Conservation (phyloP, 2,113 vertebrate species). For the Vicugna pacos region DNA sequence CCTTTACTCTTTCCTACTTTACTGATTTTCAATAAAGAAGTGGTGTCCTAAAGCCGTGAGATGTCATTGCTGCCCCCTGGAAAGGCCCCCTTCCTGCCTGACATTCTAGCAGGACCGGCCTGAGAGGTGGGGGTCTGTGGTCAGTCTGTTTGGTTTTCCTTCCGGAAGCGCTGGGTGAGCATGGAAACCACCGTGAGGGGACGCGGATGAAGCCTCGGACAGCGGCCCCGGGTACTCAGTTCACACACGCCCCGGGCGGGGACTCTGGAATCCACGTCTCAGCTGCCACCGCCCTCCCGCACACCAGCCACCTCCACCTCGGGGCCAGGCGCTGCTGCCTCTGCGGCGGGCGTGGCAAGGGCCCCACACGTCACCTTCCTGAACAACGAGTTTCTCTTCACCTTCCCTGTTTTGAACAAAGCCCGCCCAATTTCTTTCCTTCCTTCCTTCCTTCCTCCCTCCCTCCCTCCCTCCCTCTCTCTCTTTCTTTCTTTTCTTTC, state of each 20-base stretch:
- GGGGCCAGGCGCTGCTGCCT: not conserved
- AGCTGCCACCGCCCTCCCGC: too few relatives aligned
- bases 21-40: not conserved
- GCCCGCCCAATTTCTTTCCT: not conserved
- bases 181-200: fast-evolving
- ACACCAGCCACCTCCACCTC: not conserved
- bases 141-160: not conserved
- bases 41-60: not conserved
- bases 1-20: not conserved
- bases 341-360: fast-evolving
- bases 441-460: too few relatives aligned
- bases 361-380: not conserved
- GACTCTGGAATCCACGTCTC: not conserved
- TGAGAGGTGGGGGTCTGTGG: not conserved
- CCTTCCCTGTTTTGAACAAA: not conserved
- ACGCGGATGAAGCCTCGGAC: not conserved
- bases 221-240: fast-evolving
- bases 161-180: not conserved
- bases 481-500: not conserved
- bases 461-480: fast-evolving
- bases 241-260: fast-evolving
- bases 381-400: not conserved
- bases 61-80: not conserved
- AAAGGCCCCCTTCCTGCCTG: not conserved
- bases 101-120: not conserved